Percentiles rank a stretch among this genome's conserved stretches.
These are phyloP conservation scores for Hemitrygon akajei DNA, from an alignment of 2,797 vertebrate species.

Conservation along the genomic window DNA sequence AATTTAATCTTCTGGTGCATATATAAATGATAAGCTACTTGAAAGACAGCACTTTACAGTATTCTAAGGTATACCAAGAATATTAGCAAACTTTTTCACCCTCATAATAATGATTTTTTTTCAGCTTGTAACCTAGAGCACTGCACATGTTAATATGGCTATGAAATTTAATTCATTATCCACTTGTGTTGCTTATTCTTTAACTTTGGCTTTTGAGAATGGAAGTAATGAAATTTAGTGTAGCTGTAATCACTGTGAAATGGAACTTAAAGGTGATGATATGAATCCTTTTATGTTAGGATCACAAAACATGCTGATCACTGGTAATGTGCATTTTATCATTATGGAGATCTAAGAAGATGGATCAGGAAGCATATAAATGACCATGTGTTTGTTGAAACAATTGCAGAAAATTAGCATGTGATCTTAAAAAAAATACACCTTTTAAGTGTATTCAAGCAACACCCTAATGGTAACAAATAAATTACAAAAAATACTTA, in stretches of 20 bases:
- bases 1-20: background rate
- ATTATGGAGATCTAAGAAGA: background rate
- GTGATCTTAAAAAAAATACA: background rate
- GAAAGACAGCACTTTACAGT: background rate
- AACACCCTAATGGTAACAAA: background rate
- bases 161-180: background rate
- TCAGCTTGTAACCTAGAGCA: background rate
- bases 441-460: background rate
- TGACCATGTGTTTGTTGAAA: background rate
- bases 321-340: conserved; percentile 17
- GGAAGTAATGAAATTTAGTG: background rate
- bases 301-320: conserved; percentile 36
- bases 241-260: background rate
- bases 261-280: background rate
- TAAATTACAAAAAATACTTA: background rate
- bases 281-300: conserved; percentile 32
- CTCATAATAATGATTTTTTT: background rate
- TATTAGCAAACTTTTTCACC: background rate
- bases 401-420: background rate
- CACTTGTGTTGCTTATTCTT: background rate
- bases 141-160: background rate
- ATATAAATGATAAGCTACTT: background rate
- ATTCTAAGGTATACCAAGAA: background rate
- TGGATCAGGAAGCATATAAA: background rate
- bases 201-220: background rate